Conservation (phyloP, 2,797 vertebrate genomes). For the Aplochiton taeniatus region DNA sequence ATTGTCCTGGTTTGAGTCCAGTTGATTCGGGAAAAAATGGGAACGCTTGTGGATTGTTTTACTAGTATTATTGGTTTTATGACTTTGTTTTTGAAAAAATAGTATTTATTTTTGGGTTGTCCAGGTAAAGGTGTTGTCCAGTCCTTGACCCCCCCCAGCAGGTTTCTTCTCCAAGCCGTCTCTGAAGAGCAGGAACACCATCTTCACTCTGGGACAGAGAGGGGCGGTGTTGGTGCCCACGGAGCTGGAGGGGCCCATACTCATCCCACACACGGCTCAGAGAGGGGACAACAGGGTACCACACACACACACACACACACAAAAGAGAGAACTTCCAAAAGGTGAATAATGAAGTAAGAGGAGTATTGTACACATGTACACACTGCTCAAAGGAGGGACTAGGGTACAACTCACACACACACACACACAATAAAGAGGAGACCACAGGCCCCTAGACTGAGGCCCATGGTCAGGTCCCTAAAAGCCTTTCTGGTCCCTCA, state of each 20-base stretch:
- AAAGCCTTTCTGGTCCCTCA: conserved; percentile 37
- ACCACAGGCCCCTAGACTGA: conserved; percentile 60
- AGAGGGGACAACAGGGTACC: conserved; percentile 69
- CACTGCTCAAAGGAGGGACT: not conserved
- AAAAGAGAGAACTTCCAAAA: conserved; percentile 77
- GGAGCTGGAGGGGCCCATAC: conserved; percentile 89
- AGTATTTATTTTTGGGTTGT: too few relatives aligned
- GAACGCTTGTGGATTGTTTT: too few relatives aligned
- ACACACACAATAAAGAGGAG: conserved; percentile 38
- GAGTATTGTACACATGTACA: not conserved
- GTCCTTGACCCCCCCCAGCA: conserved; percentile 70
- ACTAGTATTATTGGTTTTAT: too few relatives aligned
- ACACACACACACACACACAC: conserved; percentile 69
- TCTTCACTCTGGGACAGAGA: conserved; percentile 90
- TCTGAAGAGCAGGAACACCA: conserved; percentile 90
- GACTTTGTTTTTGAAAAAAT: too few relatives aligned
- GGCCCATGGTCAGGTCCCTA: not conserved
- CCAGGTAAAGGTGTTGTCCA: too few relatives aligned
- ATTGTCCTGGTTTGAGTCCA: too few relatives aligned
- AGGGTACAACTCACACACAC: not conserved
- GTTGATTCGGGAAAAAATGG: too few relatives aligned
- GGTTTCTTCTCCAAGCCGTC: conserved; percentile 92
- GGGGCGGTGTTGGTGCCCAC: conserved; percentile 82
- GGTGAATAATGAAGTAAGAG: too few relatives aligned
- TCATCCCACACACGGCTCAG: conserved; percentile 90